These are phyloP conservation scores for Antheraea assamensis DNA, from an alignment of 2,888 invertebrate species.

Conservation along the genomic window DNA sequence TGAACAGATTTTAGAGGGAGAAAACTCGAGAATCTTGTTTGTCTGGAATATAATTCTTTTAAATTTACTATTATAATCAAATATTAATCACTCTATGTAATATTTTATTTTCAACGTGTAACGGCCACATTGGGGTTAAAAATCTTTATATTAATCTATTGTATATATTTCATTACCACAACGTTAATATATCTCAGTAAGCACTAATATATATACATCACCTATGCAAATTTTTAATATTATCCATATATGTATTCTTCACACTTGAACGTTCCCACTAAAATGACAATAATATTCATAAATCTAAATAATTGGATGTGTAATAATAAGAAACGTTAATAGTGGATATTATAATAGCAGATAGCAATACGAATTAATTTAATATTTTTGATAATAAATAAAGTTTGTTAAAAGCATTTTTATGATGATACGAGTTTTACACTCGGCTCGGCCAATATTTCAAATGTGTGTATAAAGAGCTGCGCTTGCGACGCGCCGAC, in stretches of 20 bases:
- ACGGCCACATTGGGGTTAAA: not conserved
- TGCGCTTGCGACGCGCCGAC: slow-evolving; percentile 41
- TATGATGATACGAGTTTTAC: slow-evolving; percentile 73
- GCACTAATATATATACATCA: not conserved
- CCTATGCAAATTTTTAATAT: not conserved
- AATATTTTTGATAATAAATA: slow-evolving; percentile 69
- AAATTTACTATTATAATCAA: no score
- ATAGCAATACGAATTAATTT: slow-evolving; percentile 60
- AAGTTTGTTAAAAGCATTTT: slow-evolving; percentile 71
- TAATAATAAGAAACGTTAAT: slow-evolving; percentile 42
- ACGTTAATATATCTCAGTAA: not conserved
- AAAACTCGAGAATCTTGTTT: no score
- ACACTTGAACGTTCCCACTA: not conserved
- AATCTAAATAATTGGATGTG: slow-evolving; percentile 23
- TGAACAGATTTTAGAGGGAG: no score
- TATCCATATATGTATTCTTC: not conserved
- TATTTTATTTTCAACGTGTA: not conserved
- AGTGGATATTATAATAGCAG: slow-evolving; percentile 34
- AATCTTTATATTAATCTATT: not conserved
- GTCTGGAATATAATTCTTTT: no score
- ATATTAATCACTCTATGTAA: not conserved
- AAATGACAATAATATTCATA: not conserved
- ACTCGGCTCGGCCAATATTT: slow-evolving; percentile 69
- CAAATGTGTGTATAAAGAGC: slow-evolving; percentile 52
- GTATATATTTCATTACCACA: not conserved